Percentiles rank a stretch among this genome's conserved stretches.
Conservation (phyloP, 2,797 vertebrate genomes). For the Petrocephalus schoutedeni region DNA sequence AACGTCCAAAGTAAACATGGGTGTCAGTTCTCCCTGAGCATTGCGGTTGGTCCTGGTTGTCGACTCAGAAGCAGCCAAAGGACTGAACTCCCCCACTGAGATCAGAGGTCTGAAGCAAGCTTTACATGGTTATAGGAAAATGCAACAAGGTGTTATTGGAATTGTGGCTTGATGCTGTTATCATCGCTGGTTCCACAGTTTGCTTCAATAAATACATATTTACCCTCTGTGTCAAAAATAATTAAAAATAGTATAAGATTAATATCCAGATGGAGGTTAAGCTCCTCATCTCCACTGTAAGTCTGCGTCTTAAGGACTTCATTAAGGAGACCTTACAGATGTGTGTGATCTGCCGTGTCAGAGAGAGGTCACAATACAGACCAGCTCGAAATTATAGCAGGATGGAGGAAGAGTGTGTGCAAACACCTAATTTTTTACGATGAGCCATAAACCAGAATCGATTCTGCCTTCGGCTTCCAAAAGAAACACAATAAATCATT, state of each 20-base stretch:
- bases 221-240: conserved; percentile 32
- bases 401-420: not conserved
- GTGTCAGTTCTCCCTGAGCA: not conserved
- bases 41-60: not conserved
- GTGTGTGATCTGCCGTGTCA: not conserved
- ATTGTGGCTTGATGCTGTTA: conserved; percentile 15
- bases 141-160: conserved; percentile 26
- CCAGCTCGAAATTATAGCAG: conserved; percentile 8
- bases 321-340: conserved; percentile 15
- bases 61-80: not conserved
- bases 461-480: conserved; percentile 14
- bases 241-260: conserved; percentile 31
- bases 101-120: not conserved
- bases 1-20: not conserved
- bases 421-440: conserved; percentile 22
- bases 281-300: not conserved
- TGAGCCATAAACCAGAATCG: conserved; percentile 21
- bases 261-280: not conserved
- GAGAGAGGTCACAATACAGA: not conserved
- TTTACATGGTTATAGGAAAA: conserved; percentile 24
- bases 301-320: conserved; percentile 1
- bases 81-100: not conserved
- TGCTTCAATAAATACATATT: conserved; percentile 40
- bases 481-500: conserved; percentile 24
- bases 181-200: conserved; percentile 14